Conservation (phyloP, 1,140 invertebrate genomes). For the Brachionus angularis region DNA sequence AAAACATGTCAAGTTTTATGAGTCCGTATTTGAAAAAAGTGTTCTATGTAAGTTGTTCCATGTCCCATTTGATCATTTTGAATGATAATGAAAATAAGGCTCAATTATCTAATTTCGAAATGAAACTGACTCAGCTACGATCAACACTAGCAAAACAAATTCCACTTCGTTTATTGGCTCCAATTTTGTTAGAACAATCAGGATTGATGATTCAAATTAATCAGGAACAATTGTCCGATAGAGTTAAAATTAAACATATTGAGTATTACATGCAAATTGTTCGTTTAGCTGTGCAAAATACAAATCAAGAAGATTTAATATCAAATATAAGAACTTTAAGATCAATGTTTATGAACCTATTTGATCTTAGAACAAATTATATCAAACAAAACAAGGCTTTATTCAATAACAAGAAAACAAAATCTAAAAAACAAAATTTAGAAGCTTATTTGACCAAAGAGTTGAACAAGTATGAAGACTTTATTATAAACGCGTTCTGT, state of each 20-base stretch:
- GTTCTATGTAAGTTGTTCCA: slow-evolving; percentile 62
- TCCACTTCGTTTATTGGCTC: slow-evolving; percentile 57
- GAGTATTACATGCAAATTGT: slow-evolving; percentile 33
- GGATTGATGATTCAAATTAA: no score
- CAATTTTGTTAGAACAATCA: slow-evolving; percentile 47
- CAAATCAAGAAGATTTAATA: slow-evolving; percentile 29
- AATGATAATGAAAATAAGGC: not conserved
- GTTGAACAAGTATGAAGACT: slow-evolving; percentile 63
- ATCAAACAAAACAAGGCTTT: not conserved
- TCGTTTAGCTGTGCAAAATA: not conserved
- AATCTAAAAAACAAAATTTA: not conserved
- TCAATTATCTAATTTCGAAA: not conserved
- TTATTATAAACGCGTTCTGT: slow-evolving; percentile 70
- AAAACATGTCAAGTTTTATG: slow-evolving; percentile 72
- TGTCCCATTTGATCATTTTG: slow-evolving; percentile 19
- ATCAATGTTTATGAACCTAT: slow-evolving; percentile 27
- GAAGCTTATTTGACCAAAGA: slow-evolving; percentile 18
- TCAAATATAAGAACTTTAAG: slow-evolving; percentile 5
- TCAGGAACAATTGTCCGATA: no score
- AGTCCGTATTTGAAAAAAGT: slow-evolving; percentile 71
- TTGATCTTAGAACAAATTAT: not conserved
- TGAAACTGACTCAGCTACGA: slow-evolving; percentile 45
- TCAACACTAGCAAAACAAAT: slow-evolving; percentile 47
- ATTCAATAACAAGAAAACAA: no score
- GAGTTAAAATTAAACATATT: slow-evolving; percentile 26